phyloP scores from a whole-genome alignment of 2,888 invertebrate genomes.

The Eudiplozoon nipponicum region DNA sequence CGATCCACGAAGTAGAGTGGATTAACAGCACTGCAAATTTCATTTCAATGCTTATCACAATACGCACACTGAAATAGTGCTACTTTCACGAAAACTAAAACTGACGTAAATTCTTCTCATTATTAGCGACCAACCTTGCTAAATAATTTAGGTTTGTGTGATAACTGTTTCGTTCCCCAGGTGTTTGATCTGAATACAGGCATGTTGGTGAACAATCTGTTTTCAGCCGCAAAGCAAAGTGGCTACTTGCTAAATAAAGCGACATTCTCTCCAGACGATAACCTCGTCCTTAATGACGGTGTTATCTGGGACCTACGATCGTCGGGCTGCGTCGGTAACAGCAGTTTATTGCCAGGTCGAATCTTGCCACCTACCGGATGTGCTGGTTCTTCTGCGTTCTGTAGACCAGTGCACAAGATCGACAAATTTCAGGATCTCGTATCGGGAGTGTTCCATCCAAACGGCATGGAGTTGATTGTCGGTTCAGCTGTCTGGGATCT shows the following conservation, averaged over 20 bases:
- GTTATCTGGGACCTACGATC: slow-evolving; percentile 53
- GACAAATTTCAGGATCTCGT: slow-evolving; percentile 77
- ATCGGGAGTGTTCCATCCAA: slow-evolving; percentile 78
- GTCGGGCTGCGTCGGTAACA: neutral
- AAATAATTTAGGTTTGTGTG: too few relatives aligned
- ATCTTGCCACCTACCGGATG: too few relatives aligned
- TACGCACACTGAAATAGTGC: too few relatives aligned
- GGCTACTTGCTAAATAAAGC: slow-evolving; percentile 64
- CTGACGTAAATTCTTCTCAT: too few relatives aligned
- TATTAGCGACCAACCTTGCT: too few relatives aligned
- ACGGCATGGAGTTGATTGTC: slow-evolving; percentile 68
- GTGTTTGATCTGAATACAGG: neutral
- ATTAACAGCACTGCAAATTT: too few relatives aligned
- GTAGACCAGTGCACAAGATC: slow-evolving; percentile 55
- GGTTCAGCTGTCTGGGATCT: slow-evolving; percentile 92
- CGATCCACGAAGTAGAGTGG: too few relatives aligned
- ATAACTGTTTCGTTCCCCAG: neutral
- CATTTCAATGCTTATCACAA: too few relatives aligned
- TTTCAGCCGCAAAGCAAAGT: slow-evolving; percentile 17
- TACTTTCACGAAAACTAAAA: too few relatives aligned
- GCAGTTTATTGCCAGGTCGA: too few relatives aligned
- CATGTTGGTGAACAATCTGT: neutral
- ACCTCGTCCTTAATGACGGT: slow-evolving; percentile 68
- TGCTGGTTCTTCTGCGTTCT: neutral
- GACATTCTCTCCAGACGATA: slow-evolving; percentile 65